Conservation (phyloP, 2,797 vertebrate species). For the Microhierax caerulescens region DNA sequence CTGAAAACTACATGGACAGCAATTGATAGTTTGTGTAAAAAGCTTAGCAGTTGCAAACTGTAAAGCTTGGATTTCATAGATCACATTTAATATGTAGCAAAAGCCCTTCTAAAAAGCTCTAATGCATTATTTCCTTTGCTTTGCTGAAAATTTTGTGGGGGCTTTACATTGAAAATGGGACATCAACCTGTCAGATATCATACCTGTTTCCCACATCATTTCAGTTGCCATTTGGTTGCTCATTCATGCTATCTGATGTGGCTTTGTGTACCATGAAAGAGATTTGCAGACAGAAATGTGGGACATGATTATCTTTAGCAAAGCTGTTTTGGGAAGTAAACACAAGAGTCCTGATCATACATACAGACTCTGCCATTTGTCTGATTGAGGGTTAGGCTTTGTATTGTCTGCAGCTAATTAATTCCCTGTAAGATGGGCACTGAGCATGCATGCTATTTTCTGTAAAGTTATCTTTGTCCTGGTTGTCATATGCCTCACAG, state of each 20-base stretch:
- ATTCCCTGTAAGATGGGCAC: not conserved
- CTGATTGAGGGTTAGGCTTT: not conserved
- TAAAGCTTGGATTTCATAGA: conserved; percentile 10
- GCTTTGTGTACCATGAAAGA: not conserved
- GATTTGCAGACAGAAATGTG: not conserved
- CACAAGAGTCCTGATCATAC: not conserved
- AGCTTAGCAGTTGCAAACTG: not conserved
- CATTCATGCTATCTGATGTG: not conserved
- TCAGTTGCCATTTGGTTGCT: not conserved
- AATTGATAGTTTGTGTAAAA: not conserved
- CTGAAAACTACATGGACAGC: not conserved
- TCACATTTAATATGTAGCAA: not conserved
- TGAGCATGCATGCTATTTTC: not conserved
- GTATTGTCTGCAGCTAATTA: conserved; percentile 30
- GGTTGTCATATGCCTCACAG: not conserved
- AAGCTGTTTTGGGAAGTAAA: conserved; percentile 29
- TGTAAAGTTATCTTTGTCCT: not conserved
- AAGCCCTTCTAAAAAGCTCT: not conserved
- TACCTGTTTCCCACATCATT: not conserved
- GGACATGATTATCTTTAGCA: not conserved
- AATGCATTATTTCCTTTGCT: not conserved
- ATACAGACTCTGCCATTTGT: not conserved
- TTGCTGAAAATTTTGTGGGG: not conserved
- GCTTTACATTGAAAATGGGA: not conserved
- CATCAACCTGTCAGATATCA: not conserved